Base-by-base conservation (phyloP, 2,797 vertebrate species). In the Eulemur rubriventer region DNA sequence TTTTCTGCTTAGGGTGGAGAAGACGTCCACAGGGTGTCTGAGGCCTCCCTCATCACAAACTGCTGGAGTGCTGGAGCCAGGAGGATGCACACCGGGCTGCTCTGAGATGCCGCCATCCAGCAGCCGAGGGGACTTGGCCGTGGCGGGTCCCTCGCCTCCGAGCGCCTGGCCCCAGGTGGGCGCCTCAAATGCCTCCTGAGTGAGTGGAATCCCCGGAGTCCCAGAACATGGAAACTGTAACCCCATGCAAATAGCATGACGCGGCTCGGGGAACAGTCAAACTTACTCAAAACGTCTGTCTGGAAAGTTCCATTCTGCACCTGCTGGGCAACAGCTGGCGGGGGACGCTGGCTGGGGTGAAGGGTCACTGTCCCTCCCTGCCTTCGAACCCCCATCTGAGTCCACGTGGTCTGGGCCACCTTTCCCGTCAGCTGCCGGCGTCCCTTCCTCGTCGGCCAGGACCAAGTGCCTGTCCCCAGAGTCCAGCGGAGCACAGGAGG, bases 1-100 rank as follows among this genome's bases (percentile, higher is more conserved):
- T 67, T 86, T 94, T 78, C 69, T 82, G 52, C 69, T 86, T 8
- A 89, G 89, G 69, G 70, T 43, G 9, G 84, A 92, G 84, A 84
- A 75, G 7, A 69, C 65, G 18, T 17, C 43, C 61, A 9, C 2
- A 10, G 17, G 55, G 14, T 35, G 50, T 70, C 75, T 90, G 35
- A 92, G 50, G 57, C 7, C 46, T 11, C 75, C 22, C 33, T 69
- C 43, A 67, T 65, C 65, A 78, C 38, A 69, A 63, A 73, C 7
- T 13, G 26, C 16, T 50, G 6, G 22, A 52, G 41, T 33, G 79
- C 7, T 33, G 22, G 35, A 6, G 28, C 35, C 88, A 63, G 38
- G 17, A 50, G 16, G 26, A 28, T 2, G 17, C 13, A 30, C 4
- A 55, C 22, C 38, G 41, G 38, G 35, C 26, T 11, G 28, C 38